Base-by-base conservation (phyloP, 2,113 vertebrate species). In the Percina caprodes region DNA sequence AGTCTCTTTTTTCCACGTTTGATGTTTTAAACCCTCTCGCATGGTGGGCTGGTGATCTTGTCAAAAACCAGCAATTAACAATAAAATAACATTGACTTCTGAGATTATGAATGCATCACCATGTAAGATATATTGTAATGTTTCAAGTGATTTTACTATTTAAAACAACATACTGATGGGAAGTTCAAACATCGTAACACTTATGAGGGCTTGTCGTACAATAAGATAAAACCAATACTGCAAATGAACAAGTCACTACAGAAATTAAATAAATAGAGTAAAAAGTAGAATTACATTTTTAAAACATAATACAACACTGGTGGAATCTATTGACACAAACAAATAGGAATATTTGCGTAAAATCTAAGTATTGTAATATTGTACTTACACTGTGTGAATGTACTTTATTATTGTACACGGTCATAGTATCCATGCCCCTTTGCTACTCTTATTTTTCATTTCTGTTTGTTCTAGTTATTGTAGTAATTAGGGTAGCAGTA, bases 401-500 rank as follows among this genome's bases (percentile, higher is more conserved):
- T 46, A 18, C 9, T 49, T 39, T 67, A 54, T 71, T 67, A 30
- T 49, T 65, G 8, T 24, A 14, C 12, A 26, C 10, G 2, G 13
- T 9, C 19, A 2, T 19, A 62, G 66, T 58, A 72, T 54, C 2
- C 24, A 24, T 24, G 18, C 1, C 18, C 5, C 23, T 69, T 30
- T 63, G 5, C n/a, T 54, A 6, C 10, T 58, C 33, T 21, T 0
- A 68, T 51, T 71, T 42, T 66, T 35, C 13, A 6, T 48, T 45
- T 33, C 35, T 49, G 48, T 49, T 30, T 71, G 21, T 26, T 26
- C 30, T 74, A 56, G 48, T 81, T 62, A 71, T 45, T 35, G 45
- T 16, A 60, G 79, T 67, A 68, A 79, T 82, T 87, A 80, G 51
- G 68, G 18, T 16, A 69, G 35, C 60, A 42, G 35, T 62, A 42